Base-by-base conservation (phyloP, 2,888 invertebrate species). In the Cecidostiba fungosa region DNA sequence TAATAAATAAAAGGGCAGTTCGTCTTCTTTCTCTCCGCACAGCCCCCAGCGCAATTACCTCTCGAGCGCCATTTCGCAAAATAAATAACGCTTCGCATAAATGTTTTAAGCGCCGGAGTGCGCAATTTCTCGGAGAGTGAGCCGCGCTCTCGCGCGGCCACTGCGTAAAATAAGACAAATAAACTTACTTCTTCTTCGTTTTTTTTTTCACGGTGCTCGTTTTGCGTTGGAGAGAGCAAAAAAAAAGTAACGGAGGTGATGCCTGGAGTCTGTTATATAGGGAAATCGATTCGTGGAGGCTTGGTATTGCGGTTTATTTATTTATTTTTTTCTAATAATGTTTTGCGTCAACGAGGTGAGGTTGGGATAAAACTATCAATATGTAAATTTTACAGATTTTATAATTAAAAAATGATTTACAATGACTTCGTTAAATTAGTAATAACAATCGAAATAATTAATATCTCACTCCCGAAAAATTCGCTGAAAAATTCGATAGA, bases 51-150 rank as follows among this genome's bases (percentile, higher is more conserved):
- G 50, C 50, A 29, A 3, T 43, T 73, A 39, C 26, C 36, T 43
- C 73, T 8, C 82, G 36, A 43, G 39, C 66, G 39, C 79, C 66
- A 84, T 84, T 77, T 59, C 77, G 69, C 77, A 77, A 81, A 85
- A 85, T 85, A 85, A 85, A 85, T 85, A 85, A 85, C 81, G 59
- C 62, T 32, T 50, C 73, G 72, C 80, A 77, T 85, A 81, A 85
- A 85, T 77, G 85, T 77, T 81, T 81, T 72, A 77, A 81, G 72
- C 85, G 50, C 69, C 23, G 1, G 77, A 62, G 78, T 32, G 43
- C 70, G 62, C 79, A 74, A 80, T 84, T 84, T 77, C 74, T 84
- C 54, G 54, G 10, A n/a, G 54, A 59, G 54, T 59, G 54, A 50
- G 3, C 32, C 39, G 39, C 39, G 78, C 47, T 19, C 62, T 8